Percentiles rank a stretch among this genome's conserved stretches.
phyloP scores from a whole-genome alignment of 1,140 invertebrate genomes.

The Laupala kohalensis region DNA sequence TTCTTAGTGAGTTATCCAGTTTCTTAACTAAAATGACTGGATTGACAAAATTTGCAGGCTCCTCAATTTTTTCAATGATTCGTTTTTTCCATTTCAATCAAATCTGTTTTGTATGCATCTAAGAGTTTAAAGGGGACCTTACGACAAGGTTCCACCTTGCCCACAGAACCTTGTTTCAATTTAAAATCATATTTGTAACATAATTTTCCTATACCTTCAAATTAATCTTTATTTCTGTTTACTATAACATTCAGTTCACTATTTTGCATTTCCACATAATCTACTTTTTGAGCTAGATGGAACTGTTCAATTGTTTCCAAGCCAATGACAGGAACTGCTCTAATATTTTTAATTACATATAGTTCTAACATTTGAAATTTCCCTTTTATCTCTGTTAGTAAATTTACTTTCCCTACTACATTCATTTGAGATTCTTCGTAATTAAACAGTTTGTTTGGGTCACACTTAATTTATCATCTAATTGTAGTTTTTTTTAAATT shows the following conservation, averaged over 20 bases:
- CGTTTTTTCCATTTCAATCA: not conserved
- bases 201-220: not conserved
- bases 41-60: not conserved
- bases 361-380: not conserved
- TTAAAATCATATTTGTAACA: not conserved
- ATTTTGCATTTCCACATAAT: not conserved
- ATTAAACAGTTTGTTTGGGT: not conserved
- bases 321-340: not conserved
- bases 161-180: not conserved
- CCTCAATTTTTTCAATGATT: not conserved
- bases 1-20: conserved; percentile 10
- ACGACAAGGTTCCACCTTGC: not conserved
- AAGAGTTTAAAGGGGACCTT: not conserved
- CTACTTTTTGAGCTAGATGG: not conserved
- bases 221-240: not conserved
- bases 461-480: not conserved
- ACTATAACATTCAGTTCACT: not conserved
- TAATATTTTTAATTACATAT: not conserved
- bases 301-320: not conserved
- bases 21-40: not conserved
- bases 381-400: not conserved
- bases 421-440: not conserved
- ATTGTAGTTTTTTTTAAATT: not conserved
- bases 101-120: not conserved
- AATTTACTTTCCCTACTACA: not conserved